These are phyloP conservation scores for Acromyrmex echinatior DNA, from an alignment of 1,140 invertebrate species.

Conservation along the genomic window DNA sequence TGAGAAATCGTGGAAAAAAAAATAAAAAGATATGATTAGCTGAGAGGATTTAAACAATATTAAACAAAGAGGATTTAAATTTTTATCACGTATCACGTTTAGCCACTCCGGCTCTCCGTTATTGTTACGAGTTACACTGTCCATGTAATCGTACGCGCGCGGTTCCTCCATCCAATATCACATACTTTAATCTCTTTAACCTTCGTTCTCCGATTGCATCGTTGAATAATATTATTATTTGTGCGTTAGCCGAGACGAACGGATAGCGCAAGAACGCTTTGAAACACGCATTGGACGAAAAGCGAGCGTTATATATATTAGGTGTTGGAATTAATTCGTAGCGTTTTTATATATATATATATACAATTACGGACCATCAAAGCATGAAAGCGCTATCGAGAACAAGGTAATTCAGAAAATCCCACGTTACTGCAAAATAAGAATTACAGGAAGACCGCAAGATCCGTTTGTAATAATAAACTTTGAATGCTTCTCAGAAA, in stretches of 20 bases:
- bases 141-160: slow-evolving; percentile 16
- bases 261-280: slow-evolving; percentile 32
- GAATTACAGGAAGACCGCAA: neutral
- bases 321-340: no score
- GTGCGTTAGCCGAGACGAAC: slow-evolving; percentile 17
- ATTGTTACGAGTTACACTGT: neutral
- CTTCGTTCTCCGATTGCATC: slow-evolving; percentile 36
- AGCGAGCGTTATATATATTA: slow-evolving; percentile 24
- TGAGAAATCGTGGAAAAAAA: neutral
- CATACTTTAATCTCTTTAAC: slow-evolving; percentile 28
- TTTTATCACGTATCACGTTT: slow-evolving; percentile 38
- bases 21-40: neutral
- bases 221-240: slow-evolving; percentile 19
- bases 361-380: slow-evolving; percentile 7
- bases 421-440: neutral
- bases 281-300: slow-evolving; percentile 35
- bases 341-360: slow-evolving; percentile 4
- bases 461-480: neutral
- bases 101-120: neutral
- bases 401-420: slow-evolving; percentile 3
- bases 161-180: slow-evolving; percentile 24
- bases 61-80: neutral
- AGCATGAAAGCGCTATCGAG: slow-evolving; percentile 3
- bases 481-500: neutral
- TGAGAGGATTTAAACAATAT: neutral